phyloP scores from a whole-genome alignment of 2,113 vertebrate species.

The Elephantulus edwardii region DNA sequence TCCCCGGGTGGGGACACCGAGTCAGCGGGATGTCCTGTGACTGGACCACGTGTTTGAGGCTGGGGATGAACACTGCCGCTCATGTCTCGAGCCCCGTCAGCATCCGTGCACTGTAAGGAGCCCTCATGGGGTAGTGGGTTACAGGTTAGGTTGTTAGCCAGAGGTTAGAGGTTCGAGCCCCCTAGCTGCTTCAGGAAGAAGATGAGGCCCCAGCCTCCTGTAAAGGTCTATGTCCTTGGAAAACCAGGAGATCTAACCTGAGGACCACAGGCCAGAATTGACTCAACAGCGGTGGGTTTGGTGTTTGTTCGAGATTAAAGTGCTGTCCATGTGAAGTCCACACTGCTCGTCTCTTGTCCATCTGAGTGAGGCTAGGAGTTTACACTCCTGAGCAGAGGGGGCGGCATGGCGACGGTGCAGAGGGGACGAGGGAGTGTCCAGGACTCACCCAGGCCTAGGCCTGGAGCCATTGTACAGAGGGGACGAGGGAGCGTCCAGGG shows the following conservation, averaged over 20 bases:
- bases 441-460: not conserved
- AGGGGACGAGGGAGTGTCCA: not conserved
- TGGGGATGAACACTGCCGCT: not conserved
- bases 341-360: not conserved
- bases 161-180: no score
- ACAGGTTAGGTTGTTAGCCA: not conserved
- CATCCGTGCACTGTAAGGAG: not conserved
- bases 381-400: not conserved
- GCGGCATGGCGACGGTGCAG: not conserved
- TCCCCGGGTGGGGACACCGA: not conserved
- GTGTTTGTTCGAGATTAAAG: not conserved
- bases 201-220: no score
- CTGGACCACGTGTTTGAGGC: not conserved
- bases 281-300: no score
- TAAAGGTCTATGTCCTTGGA: no score
- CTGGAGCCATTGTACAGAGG: not conserved
- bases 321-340: not conserved
- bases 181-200: no score
- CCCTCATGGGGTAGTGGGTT: not conserved
- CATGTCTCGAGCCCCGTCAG: not conserved
- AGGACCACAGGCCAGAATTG: no score
- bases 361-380: not conserved
- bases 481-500: not conserved
- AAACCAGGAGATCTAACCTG: no score
- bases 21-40: conserved; percentile 1